These are phyloP conservation scores for Noctua janthe DNA, from an alignment of 2,888 invertebrate genomes.

Conservation along the genomic window DNA sequence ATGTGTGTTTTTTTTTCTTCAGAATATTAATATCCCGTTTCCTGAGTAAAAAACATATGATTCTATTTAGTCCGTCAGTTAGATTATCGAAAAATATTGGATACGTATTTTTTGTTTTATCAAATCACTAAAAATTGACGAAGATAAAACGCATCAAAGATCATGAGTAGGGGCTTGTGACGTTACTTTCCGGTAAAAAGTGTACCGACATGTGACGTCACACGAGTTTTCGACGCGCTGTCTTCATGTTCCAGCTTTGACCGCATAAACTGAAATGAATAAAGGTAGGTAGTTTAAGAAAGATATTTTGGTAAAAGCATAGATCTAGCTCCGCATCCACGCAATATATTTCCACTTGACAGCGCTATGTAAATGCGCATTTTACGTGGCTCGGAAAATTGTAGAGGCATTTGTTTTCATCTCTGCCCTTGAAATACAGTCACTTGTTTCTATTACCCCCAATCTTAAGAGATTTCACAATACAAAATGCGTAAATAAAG, in stretches of 20 bases:
- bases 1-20: too few relatives aligned
- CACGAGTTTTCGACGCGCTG: too few relatives aligned
- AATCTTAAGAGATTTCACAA: constrained; percentile 5
- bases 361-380: constrained; percentile 25
- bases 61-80: too few relatives aligned
- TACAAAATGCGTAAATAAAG: constrained; percentile 15
- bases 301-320: neutral
- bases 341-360: constrained; percentile 43
- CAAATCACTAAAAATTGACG: too few relatives aligned
- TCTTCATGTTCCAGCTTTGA: neutral
- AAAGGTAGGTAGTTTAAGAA: neutral
- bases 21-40: too few relatives aligned
- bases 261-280: neutral
- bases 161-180: too few relatives aligned
- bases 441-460: constrained; percentile 29
- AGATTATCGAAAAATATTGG: too few relatives aligned
- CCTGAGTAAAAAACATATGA: too few relatives aligned
- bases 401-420: constrained; percentile 45
- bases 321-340: neutral
- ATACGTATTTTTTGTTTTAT: too few relatives aligned
- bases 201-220: too few relatives aligned
- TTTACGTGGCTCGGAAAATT: constrained; percentile 16
- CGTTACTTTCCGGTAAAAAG: too few relatives aligned
- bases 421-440: constrained; percentile 19
- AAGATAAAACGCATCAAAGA: too few relatives aligned